These are phyloP conservation scores for Zosterops hypoxanthus DNA, from an alignment of 2,113 vertebrate genomes.

Conservation along the genomic window DNA sequence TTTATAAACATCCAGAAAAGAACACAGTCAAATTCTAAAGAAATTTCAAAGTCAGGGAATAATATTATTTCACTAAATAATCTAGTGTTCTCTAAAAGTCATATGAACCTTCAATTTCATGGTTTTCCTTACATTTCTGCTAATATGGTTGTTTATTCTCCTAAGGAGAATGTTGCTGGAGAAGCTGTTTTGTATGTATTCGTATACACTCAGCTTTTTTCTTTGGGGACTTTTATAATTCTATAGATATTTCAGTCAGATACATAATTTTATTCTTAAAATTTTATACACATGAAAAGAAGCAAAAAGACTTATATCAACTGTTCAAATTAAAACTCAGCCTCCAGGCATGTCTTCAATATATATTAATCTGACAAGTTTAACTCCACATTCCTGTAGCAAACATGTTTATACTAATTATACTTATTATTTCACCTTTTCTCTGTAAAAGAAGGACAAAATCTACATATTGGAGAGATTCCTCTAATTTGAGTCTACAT, in stretches of 20 bases:
- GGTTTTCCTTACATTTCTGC: not conserved
- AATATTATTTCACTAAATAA: not conserved
- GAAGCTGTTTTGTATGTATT: not conserved
- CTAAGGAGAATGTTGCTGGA: not conserved
- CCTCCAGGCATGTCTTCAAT: not conserved
- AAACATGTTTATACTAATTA: not conserved
- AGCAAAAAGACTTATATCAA: rapidly evolving
- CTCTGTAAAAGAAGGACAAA: not conserved
- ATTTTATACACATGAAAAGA: not conserved
- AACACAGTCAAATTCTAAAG: not conserved
- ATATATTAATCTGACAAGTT: not conserved
- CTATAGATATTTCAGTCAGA: not conserved
- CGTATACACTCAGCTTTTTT: not conserved
- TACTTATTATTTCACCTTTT: not conserved
- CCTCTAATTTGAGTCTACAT: not conserved
- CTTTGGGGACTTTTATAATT: not conserved
- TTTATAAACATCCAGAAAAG: not conserved
- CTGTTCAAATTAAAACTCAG: not conserved
- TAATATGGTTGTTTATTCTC: not conserved
- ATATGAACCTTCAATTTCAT: not conserved
- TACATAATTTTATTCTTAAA: not conserved
- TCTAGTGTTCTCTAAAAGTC: not conserved
- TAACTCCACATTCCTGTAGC: not conserved
- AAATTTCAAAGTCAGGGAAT: not conserved
- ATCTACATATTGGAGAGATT: not conserved